Evolutionary conservation across 2,797 vertebrate species (phyloP).

Genomic region (Tarsius wallacei): DNA sequence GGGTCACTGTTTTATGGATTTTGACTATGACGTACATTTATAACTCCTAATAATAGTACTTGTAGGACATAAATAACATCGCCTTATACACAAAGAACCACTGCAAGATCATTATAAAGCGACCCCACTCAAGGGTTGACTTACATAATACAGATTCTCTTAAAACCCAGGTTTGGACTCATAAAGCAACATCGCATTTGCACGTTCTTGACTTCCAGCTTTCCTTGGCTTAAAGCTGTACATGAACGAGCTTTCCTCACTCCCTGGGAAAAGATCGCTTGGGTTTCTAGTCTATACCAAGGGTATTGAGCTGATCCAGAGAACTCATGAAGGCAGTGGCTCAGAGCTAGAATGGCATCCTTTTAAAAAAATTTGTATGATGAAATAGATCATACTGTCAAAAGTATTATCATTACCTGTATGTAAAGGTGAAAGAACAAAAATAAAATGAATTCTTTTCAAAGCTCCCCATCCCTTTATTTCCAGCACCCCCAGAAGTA

Average conservation of each 20-base stretch:
- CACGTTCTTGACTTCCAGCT: background rate
- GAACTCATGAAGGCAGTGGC: background rate
- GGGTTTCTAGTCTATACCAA: background rate
- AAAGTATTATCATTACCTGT: background rate
- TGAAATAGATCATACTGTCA: background rate
- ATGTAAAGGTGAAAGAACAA: background rate
- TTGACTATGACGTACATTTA: constrained; percentile 12
- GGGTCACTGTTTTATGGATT: background rate
- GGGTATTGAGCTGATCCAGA: background rate
- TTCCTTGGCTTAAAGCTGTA: background rate
- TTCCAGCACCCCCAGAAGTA: background rate
- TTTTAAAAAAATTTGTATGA: background rate
- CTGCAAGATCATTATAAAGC: background rate
- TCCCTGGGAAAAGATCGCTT: background rate
- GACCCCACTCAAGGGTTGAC: background rate
- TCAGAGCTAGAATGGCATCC: background rate
- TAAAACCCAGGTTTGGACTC: background rate
- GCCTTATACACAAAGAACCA: background rate
- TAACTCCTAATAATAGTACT: background rate
- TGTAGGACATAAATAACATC: background rate
- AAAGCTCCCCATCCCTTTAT: background rate
- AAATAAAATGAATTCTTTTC: background rate
- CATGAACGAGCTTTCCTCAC: background rate
- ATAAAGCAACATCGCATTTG: background rate
- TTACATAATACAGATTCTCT: background rate